These are phyloP conservation scores for Toxotes jaculatrix DNA, from an alignment of 2,113 vertebrate genomes.

Conservation along the genomic window DNA sequence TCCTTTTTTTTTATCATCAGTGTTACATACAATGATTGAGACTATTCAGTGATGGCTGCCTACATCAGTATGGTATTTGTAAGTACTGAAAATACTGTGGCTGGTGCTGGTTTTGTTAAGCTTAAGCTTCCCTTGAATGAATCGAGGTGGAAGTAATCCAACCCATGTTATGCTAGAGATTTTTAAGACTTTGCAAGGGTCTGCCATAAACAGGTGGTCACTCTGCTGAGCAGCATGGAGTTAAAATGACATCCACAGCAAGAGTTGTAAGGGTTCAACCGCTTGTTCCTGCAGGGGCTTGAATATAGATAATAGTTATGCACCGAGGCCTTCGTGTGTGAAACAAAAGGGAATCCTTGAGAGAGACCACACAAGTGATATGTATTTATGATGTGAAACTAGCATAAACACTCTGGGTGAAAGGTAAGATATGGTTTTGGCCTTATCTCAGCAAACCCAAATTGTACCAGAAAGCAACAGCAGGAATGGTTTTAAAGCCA, in stretches of 20 bases:
- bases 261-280: slow-evolving; percentile 83
- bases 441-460: neutral
- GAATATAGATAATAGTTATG: slow-evolving; percentile 76
- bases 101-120: neutral
- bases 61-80: slow-evolving; percentile 26
- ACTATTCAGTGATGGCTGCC: slow-evolving; percentile 25
- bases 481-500: neutral
- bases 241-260: slow-evolving; percentile 84
- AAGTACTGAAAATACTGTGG: neutral
- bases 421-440: neutral
- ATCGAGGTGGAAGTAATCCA: neutral
- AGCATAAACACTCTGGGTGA: neutral
- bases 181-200: slow-evolving; percentile 63
- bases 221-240: slow-evolving; percentile 76
- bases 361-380: slow-evolving; percentile 8
- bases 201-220: slow-evolving; percentile 85
- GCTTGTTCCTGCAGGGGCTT: slow-evolving; percentile 82
- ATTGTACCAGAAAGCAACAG: neutral
- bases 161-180: slow-evolving; percentile 21
- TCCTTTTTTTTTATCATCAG: neutral
- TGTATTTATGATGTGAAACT: slow-evolving; percentile 28
- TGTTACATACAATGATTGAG: slow-evolving; percentile 26
- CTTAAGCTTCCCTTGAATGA: neutral
- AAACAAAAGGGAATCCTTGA: slow-evolving; percentile 65
- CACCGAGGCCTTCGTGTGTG: slow-evolving; percentile 62